Evolutionary conservation across 2,113 vertebrate species (phyloP), one percentile per base, ranked within the genome.

Genomic region (Catharus fuscescens): DNA sequence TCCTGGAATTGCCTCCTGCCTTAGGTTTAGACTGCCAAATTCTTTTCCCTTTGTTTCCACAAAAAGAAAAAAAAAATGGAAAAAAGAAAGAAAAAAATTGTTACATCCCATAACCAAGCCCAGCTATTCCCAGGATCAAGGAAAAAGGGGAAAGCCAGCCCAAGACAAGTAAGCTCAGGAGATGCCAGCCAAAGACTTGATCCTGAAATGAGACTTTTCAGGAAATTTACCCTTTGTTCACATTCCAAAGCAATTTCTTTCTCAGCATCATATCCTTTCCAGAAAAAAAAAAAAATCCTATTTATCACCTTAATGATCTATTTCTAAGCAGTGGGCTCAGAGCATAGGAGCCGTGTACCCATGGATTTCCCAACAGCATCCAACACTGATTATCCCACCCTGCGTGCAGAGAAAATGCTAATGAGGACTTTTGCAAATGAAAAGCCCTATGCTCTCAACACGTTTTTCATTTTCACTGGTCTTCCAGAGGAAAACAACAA

Each of bases 401-500:
- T 23, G 65, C 64, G 73, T 32, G 90, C 95, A 65, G 76, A 80
- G 86, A 85, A 97, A 97, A 97, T 97, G 96, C 93, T 97, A 97
- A 97, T 97, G 78, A 95, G 93, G 66, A 79, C 92, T 86, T 96
- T 95, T 96, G 89, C 96, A 93, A 97, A 95, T 94, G 90, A 92
- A 96, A 94, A 92, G 89, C 88, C 54, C 88, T 77, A 23, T 7
- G 54, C n/a, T 95, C 84, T 91, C 83, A 80, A 90, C 86, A 90
- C 34, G 80, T 47, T 92, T 91, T 82, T 92, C 77, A 67, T 92
- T 90, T 96, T 93, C 59, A 11, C 86, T 91, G 76, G 92, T 95
- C 94, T 88, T 97, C 92, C 88, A 66, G 66, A 85, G 73, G 78
- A 76, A 95, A 89, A 87, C 86, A 95, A 95, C 94, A 89, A 95